These are phyloP conservation scores for Rhodophaea formosa DNA, from an alignment of 2,888 invertebrate species.

Conservation along the genomic window DNA sequence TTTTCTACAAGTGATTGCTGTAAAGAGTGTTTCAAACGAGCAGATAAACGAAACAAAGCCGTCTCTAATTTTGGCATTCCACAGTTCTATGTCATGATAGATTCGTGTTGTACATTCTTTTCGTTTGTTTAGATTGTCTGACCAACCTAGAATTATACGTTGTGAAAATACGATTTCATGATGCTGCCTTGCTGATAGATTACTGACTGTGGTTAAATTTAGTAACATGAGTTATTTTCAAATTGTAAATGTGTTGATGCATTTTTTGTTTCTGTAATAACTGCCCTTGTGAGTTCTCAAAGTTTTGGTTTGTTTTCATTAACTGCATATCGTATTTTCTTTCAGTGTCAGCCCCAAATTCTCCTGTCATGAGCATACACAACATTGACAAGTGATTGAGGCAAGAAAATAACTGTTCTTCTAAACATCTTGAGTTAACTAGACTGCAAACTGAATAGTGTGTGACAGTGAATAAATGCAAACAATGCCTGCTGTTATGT, in stretches of 20 bases:
- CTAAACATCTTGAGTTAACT: background rate
- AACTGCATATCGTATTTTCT: slow-evolving; percentile 17
- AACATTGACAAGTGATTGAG: slow-evolving; percentile 20
- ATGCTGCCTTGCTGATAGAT: background rate
- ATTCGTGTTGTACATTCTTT: slow-evolving; percentile 44
- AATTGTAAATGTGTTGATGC: background rate
- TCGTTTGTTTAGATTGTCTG: slow-evolving; percentile 23
- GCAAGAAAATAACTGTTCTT: slow-evolving; percentile 16
- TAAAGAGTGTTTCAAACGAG: slow-evolving; percentile 7
- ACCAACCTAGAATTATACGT: slow-evolving; percentile 14
- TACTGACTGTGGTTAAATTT: background rate
- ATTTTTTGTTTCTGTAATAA: slow-evolving; percentile 4
- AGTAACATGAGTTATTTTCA: background rate
- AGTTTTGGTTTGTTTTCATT: background rate
- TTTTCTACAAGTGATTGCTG: slow-evolving; percentile 29
- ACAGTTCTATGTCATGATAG: slow-evolving; percentile 66
- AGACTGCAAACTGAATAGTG: slow-evolving; percentile 25
- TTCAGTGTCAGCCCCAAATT: slow-evolving; percentile 22
- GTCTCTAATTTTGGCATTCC: slow-evolving; percentile 79
- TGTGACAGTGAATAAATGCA: slow-evolving; percentile 45
- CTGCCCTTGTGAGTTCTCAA: background rate
- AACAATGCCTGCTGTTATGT: slow-evolving; percentile 51
- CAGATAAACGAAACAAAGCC: slow-evolving; percentile 47
- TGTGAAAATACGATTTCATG: background rate
- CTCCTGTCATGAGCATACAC: slow-evolving; percentile 19